phyloP scores from a whole-genome alignment of 2,888 invertebrate species.

The Patella depressa region DNA sequence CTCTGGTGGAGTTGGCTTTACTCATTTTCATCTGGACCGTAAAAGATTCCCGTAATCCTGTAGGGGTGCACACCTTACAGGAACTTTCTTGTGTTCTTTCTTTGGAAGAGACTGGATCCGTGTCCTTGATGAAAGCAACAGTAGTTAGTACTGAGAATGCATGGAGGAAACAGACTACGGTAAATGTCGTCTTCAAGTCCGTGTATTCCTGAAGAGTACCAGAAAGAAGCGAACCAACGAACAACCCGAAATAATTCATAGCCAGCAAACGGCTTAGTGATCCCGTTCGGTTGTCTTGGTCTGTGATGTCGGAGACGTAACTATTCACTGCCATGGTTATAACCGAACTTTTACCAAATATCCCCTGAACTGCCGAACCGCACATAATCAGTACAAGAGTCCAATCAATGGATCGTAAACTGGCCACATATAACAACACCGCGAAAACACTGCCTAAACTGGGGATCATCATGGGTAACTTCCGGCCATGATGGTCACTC shows the following conservation, averaged over 20 bases:
- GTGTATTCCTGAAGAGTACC: slow-evolving; percentile 54
- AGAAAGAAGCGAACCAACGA: slow-evolving; percentile 62
- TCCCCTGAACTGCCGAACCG: slow-evolving; percentile 62
- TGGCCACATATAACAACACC: slow-evolving; percentile 58
- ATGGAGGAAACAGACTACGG: slow-evolving; percentile 55
- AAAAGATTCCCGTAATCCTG: slow-evolving; percentile 57
- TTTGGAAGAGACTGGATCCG: slow-evolving; percentile 33
- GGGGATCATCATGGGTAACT: slow-evolving; percentile 60
- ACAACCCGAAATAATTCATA: slow-evolving; percentile 68
- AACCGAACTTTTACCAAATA: slow-evolving; percentile 66
- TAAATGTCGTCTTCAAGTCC: slow-evolving; percentile 54
- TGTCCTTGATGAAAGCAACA: slow-evolving; percentile 52
- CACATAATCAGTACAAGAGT: slow-evolving; percentile 53
- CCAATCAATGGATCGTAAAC: slow-evolving; percentile 41
- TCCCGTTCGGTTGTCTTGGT: slow-evolving; percentile 53
- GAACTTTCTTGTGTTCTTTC: slow-evolving; percentile 28
- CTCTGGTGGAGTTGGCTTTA: slow-evolving; percentile 45
- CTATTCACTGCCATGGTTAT: slow-evolving; percentile 69
- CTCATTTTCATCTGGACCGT: slow-evolving; percentile 54
- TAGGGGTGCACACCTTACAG: slow-evolving; percentile 28
- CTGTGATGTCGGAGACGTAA: slow-evolving; percentile 64
- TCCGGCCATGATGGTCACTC: slow-evolving; percentile 67
- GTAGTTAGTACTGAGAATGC: slow-evolving; percentile 53
- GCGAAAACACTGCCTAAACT: slow-evolving; percentile 64
- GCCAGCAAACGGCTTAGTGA: slow-evolving; percentile 63